Conservation (phyloP, 2,113 vertebrate genomes). For the Thamnophis sirtalis region DNA sequence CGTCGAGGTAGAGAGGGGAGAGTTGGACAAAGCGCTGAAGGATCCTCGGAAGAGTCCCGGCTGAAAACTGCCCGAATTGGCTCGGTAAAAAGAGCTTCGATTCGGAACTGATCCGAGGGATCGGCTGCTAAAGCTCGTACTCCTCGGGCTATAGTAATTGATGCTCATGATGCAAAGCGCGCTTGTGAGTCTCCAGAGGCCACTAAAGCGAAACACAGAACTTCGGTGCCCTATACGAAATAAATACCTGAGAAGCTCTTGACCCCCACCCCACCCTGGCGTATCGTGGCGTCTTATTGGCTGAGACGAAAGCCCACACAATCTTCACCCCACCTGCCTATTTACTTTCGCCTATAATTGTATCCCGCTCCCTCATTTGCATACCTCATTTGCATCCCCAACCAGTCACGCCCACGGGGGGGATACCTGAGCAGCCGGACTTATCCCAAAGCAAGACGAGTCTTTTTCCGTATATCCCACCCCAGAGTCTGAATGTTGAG, state of each 20-base stretch:
- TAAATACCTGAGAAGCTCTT: not conserved
- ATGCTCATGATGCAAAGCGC: not conserved
- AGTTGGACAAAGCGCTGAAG: not conserved
- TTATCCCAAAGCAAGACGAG: not conserved
- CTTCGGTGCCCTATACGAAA: not conserved
- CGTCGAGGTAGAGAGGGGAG: not conserved
- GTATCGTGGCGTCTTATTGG: not conserved
- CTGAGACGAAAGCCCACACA: not conserved
- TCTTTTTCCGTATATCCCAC: not conserved
- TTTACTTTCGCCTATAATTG: not conserved
- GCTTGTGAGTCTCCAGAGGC: no score
- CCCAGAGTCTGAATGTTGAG: not conserved
- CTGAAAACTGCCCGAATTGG: constrained; percentile 19
- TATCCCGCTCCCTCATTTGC: not conserved
- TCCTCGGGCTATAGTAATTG: not conserved
- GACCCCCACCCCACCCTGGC: not conserved
- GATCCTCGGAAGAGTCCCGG: constrained; percentile 21
- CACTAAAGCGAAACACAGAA: not conserved
- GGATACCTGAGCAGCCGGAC: not conserved
- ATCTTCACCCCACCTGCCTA: not conserved
- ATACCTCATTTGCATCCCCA: not conserved
- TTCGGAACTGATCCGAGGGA: constrained; percentile 45
- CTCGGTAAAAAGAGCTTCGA: not conserved
- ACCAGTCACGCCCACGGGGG: not conserved
- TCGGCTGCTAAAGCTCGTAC: constrained; percentile 62